These are phyloP conservation scores for Temnothorax rugatulus DNA, from an alignment of 2,888 invertebrate genomes.

Conservation along the genomic window DNA sequence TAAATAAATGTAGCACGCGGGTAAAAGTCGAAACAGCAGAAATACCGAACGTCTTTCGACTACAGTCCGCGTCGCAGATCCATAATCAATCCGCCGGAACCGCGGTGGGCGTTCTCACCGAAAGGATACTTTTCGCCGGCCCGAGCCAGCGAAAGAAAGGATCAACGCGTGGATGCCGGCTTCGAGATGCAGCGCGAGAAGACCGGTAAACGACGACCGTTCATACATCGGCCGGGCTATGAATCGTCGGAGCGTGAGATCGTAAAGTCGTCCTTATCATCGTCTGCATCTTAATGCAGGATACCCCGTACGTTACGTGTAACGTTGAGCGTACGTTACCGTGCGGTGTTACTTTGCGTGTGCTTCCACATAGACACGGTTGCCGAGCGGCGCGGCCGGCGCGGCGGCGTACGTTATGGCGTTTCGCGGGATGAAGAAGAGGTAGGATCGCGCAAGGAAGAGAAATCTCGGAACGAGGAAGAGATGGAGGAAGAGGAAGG, in stretches of 20 bases:
- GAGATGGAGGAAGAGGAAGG: constrained; percentile 49
- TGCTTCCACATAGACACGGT: constrained; percentile 56
- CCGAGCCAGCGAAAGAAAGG: constrained; percentile 14
- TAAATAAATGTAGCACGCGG: background rate
- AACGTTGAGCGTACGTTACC: constrained; percentile 52
- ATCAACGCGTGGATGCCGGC: constrained; percentile 15
- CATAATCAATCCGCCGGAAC: constrained; percentile 2
- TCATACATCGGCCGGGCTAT: constrained; percentile 83
- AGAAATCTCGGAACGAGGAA: constrained; percentile 62
- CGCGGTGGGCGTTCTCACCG: constrained; percentile 7
- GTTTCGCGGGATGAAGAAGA: constrained; percentile 60
- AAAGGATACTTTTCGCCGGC: constrained; percentile 19
- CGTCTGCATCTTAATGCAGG: constrained; percentile 85
- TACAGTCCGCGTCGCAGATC: background rate
- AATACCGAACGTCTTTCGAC: background rate
- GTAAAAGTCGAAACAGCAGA: background rate
- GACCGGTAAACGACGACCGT: constrained; percentile 81
- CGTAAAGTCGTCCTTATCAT: constrained; percentile 85
- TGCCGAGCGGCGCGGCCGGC: constrained; percentile 4
- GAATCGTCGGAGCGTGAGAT: constrained; percentile 85
- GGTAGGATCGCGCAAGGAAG: constrained; percentile 39
- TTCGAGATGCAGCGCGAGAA: constrained; percentile 73
- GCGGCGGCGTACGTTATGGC: constrained; percentile 64
- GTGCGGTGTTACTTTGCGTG: constrained; percentile 61
- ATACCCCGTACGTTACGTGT: constrained; percentile 75